These are phyloP conservation scores for Fundulus diaphanus DNA, from an alignment of 2,797 vertebrate genomes.

Conservation along the genomic window DNA sequence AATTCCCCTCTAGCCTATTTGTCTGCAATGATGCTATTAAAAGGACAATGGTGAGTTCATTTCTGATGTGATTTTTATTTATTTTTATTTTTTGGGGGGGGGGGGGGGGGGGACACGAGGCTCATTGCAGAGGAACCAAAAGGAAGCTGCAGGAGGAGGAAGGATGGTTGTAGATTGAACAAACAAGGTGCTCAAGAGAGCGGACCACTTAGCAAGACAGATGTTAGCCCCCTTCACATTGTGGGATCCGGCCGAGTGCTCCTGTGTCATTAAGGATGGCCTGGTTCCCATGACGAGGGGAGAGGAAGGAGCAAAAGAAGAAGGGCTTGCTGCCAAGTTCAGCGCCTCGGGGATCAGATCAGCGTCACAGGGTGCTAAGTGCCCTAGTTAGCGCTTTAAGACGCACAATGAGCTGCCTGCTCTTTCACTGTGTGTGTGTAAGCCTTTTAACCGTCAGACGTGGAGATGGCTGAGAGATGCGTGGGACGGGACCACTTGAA, in stretches of 20 bases:
- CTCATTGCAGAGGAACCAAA: slow-evolving; percentile 18
- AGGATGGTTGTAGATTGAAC: slow-evolving; percentile 72
- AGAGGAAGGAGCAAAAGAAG: slow-evolving; percentile 75
- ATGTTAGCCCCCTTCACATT: slow-evolving; percentile 80
- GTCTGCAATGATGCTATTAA: not conserved
- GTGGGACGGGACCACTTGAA: slow-evolving; percentile 16
- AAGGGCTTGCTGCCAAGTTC: slow-evolving; percentile 78
- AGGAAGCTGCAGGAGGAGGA: slow-evolving; percentile 4
- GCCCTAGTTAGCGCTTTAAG: slow-evolving; percentile 83
- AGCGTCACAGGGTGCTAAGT: slow-evolving; percentile 81
- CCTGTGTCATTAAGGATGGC: slow-evolving; percentile 81
- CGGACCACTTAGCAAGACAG: slow-evolving; percentile 81
- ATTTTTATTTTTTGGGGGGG: slow-evolving; percentile 29
- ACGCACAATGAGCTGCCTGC: slow-evolving; percentile 80
- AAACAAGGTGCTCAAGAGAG: slow-evolving; percentile 82
- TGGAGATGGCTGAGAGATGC: slow-evolving; percentile 58
- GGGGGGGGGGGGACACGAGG: slow-evolving; percentile 32
- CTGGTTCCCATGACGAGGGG: slow-evolving; percentile 81
- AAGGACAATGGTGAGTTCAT: slow-evolving; percentile 11
- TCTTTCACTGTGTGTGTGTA: slow-evolving; percentile 69
- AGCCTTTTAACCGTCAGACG: slow-evolving; percentile 78
- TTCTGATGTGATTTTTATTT: not conserved
- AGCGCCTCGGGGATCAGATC: slow-evolving; percentile 80
- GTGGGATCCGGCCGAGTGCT: slow-evolving; percentile 75
- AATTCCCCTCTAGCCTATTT: not conserved